Percentiles rank a stretch among this genome's conserved stretches.
These are phyloP conservation scores for Papilio polyxenes DNA, from an alignment of 1,140 invertebrate species.

Conservation along the genomic window DNA sequence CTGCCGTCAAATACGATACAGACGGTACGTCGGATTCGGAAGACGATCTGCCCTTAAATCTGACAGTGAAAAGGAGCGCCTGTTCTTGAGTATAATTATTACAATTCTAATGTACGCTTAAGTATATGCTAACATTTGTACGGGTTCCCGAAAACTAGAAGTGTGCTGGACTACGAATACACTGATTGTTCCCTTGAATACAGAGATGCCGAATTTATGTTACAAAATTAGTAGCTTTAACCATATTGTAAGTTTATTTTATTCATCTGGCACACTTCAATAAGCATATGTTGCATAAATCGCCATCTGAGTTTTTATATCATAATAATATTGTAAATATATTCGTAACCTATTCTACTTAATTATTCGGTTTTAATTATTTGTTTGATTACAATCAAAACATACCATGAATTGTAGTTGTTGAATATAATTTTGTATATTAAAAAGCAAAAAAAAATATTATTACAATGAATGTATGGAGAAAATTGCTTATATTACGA, in stretches of 20 bases:
- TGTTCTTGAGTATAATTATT: slow-evolving; percentile 4
- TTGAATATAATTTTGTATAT: slow-evolving; percentile 7
- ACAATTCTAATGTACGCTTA: not conserved
- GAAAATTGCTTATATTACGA: not conserved
- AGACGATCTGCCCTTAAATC: slow-evolving; percentile 31
- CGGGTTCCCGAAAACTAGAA: not conserved
- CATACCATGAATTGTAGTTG: slow-evolving; percentile 14
- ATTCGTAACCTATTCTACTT: slow-evolving; percentile 17
- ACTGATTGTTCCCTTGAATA: slow-evolving; percentile 2
- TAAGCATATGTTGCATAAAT: slow-evolving; percentile 3
- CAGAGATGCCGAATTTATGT: slow-evolving; percentile 24
- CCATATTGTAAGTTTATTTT: slow-evolving; percentile 24
- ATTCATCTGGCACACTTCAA: slow-evolving; percentile 35
- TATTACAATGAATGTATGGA: not conserved
- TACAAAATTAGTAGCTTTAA: slow-evolving; percentile 36
- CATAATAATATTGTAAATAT: slow-evolving; percentile 30
- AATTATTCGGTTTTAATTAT: slow-evolving; percentile 3
- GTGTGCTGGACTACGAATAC: slow-evolving; percentile 20
- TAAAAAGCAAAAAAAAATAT: slow-evolving; percentile 1
- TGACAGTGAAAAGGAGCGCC: slow-evolving; percentile 19
- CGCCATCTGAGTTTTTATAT: slow-evolving; percentile 26
- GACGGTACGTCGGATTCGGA: slow-evolving; percentile 25
- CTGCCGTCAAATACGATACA: not conserved
- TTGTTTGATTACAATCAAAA: slow-evolving; percentile 14
- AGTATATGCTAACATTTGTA: not conserved